Evolutionary conservation across 2,113 vertebrate genomes (phyloP), one percentile per base, ranked within the genome.

Genomic region (Oncorhynchus mykiss): DNA sequence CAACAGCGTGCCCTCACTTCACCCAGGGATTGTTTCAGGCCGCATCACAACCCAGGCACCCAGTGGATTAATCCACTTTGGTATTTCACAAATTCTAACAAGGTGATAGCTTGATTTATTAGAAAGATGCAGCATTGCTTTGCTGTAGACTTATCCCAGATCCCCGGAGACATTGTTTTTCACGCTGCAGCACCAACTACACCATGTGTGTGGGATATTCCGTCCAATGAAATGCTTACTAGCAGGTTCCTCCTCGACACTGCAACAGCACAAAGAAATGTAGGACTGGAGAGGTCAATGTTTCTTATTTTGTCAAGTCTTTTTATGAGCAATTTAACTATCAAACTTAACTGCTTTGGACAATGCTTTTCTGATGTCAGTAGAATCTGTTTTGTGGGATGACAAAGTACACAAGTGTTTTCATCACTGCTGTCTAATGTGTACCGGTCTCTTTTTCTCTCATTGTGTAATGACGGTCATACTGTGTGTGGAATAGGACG

Each of bases 11-110:
- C 25, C 20, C 68, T 71, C 20, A 59, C 34, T 72, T 57, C 51
- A 16, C 12, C 54, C 60, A 22, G 45, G 14, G 27, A 29, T 64
- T 48, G 29, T 22, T 34, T 83, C 67, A 65, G 27, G n/a, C 69
- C 51, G 48, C 64, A 67, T 74, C 48, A 31, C 27, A 70, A 39
- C 31, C 64, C 67, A 3, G 20, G 20, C 69, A 65, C 8, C 78
- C 51, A 64, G 49, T 81, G 74, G 79, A 81, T 85, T 82, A 89
- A 85, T 90, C 68, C 80, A 78, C 77, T 89, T 81, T 22, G 90
- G 90, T 82, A 93, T 93, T 92, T 93, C 88, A 89, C 91, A 91
- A 60, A 18, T 75, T 67, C 82, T 62, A 68, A 57, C 78, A 18
- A 89, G 76, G 39, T 74, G 74, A 49, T 74, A 45, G 16, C 1